Percentiles rank a stretch among this genome's conserved stretches.
Conservation (phyloP, 2,113 vertebrate species). For the Bubalus kerabau region DNA sequence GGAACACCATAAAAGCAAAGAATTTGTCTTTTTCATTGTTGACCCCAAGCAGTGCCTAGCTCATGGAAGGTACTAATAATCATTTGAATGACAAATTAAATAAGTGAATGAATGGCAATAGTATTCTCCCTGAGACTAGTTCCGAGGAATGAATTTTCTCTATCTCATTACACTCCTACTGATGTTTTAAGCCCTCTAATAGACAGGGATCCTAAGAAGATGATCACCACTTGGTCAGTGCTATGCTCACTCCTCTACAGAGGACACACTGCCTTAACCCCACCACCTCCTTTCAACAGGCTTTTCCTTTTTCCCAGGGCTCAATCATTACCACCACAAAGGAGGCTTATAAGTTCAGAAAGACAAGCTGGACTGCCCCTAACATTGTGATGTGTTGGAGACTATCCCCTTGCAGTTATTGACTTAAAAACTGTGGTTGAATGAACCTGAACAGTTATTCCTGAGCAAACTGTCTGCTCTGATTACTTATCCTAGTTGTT, state of each 20-base stretch:
- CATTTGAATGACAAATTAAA: not conserved
- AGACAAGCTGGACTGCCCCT: not conserved
- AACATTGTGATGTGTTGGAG: not conserved
- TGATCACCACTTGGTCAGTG: not conserved
- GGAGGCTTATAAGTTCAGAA: not conserved
- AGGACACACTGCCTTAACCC: not conserved
- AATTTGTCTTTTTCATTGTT: slow-evolving; percentile 11
- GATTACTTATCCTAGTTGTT: not conserved
- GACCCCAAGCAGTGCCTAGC: not conserved
- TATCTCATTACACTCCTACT: not conserved
- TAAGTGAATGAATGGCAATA: not conserved
- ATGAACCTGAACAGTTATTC: not conserved
- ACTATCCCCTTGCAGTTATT: not conserved
- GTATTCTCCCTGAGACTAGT: not conserved
- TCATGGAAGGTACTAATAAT: not conserved
- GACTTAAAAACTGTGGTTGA: not conserved
- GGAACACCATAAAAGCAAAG: not conserved
- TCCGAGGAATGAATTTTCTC: not conserved
- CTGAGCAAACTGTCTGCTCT: not conserved
- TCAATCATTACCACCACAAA: not conserved
- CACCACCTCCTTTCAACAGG: not conserved
- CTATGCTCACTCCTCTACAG: not conserved
- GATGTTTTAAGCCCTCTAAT: not conserved
- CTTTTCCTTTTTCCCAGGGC: not conserved
- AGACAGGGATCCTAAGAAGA: not conserved